Evolutionary conservation across 1,140 invertebrate genomes (phyloP).

Genomic region (Eumaeus atala): DNA sequence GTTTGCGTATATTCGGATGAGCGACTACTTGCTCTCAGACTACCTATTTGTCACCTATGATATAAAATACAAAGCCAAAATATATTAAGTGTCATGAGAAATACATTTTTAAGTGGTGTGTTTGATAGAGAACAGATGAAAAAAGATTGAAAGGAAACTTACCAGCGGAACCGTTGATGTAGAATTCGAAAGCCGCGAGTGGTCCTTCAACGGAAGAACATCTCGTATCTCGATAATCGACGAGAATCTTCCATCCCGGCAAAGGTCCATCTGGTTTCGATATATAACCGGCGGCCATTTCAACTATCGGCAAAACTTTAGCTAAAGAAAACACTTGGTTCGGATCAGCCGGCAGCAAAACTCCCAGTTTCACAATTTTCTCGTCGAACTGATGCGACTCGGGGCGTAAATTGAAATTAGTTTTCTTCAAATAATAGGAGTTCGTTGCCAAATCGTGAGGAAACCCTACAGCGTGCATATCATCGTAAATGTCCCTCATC

Average conservation of each 20-base stretch:
- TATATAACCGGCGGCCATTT: constrained; percentile 81
- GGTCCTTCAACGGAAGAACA: constrained; percentile 87
- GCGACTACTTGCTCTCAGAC: no score
- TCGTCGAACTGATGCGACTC: constrained; percentile 43
- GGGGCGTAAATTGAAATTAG: constrained; percentile 54
- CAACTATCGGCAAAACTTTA: constrained; percentile 83
- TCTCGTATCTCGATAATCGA: constrained; percentile 83
- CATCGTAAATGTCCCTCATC: constrained; percentile 66
- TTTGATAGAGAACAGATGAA: background rate
- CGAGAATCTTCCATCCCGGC: constrained; percentile 79
- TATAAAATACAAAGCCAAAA: no score
- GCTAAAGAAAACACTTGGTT: constrained; percentile 79
- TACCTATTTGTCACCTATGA: no score
- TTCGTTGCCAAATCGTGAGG: constrained; percentile 48
- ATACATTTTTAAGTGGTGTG: background rate
- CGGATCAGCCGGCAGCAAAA: constrained; percentile 80
- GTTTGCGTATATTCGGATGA: no score
- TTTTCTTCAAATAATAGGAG: constrained; percentile 57
- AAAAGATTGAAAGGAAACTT: constrained; percentile 33
- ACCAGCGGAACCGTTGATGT: constrained; percentile 81
- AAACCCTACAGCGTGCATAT: constrained; percentile 67
- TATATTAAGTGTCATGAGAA: background rate
- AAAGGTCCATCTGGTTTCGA: constrained; percentile 76
- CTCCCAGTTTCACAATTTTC: constrained; percentile 76
- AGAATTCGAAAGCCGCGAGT: constrained; percentile 86